Percentiles rank a stretch among this genome's conserved stretches.
Evolutionary conservation across 2,888 invertebrate genomes (phyloP).

Genomic region (Patella caerulea): DNA sequence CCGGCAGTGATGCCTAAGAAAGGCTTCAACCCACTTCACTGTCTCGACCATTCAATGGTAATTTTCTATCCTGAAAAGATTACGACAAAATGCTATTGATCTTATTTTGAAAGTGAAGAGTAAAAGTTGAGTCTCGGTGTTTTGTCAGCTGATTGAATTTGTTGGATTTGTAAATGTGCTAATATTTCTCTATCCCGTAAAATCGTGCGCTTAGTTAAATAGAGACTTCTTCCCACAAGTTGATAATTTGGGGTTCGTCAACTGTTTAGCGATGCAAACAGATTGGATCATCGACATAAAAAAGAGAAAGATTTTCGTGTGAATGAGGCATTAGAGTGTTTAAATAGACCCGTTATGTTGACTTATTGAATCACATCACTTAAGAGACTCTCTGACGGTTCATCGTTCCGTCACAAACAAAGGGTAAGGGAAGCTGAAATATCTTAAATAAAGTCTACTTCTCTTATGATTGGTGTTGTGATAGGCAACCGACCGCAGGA

Average conservation of each 20-base stretch:
- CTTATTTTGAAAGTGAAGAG: background rate
- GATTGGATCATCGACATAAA: background rate
- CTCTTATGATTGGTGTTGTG: too few relatives aligned
- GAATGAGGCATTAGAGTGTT: background rate
- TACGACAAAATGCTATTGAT: slow-evolving; percentile 10
- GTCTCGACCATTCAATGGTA: background rate
- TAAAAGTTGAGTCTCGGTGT: background rate
- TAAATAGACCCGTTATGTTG: background rate
- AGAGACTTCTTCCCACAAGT: slow-evolving; percentile 3
- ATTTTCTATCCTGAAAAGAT: background rate
- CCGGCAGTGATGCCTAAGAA: background rate
- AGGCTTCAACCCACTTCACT: background rate
- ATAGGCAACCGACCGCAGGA: too few relatives aligned
- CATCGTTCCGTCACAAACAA: too few relatives aligned
- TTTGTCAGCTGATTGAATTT: slow-evolving; percentile 9
- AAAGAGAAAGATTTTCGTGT: background rate
- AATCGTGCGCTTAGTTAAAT: background rate
- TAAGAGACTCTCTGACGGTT: background rate
- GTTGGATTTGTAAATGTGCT: slow-evolving; percentile 5
- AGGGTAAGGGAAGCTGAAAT: background rate
- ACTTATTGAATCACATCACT: slow-evolving; percentile 8
- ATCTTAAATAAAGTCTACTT: background rate
- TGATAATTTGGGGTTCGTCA: background rate
- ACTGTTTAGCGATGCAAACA: too few relatives aligned
- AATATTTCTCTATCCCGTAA: background rate